phyloP scores from a whole-genome alignment of 2,113 vertebrate genomes.

The Prietella phreatophila region DNA sequence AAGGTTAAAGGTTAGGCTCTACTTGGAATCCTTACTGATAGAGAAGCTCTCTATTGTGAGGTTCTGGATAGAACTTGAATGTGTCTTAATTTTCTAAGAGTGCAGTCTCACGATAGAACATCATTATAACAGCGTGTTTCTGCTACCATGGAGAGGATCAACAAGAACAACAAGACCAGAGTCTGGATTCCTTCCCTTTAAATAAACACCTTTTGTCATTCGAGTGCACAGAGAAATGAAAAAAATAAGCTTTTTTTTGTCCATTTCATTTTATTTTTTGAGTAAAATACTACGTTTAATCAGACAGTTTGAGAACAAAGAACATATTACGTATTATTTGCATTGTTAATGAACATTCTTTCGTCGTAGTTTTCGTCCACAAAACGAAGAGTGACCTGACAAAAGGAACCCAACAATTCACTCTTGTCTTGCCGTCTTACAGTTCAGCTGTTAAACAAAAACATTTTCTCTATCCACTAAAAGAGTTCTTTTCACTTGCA shows the following conservation, averaged over 20 bases:
- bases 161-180: background rate
- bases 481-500: background rate
- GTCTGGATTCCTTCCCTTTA: background rate
- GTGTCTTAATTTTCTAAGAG: background rate
- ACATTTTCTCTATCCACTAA: background rate
- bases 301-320: background rate
- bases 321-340: background rate
- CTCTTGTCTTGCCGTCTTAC: background rate
- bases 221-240: background rate
- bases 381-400: background rate
- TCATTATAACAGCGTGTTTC: background rate
- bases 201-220: background rate
- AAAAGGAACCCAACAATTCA: background rate
- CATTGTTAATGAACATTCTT: background rate
- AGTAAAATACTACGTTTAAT: background rate
- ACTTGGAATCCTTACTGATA: background rate
- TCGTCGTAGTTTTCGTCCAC: background rate
- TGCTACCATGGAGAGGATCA: background rate
- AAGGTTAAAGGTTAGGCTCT: background rate
- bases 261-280: too few relatives aligned
- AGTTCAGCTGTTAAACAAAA: background rate
- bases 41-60: background rate
- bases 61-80: background rate
- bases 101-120: background rate
- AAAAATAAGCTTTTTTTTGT: too few relatives aligned